Percentiles rank a stretch among this genome's conserved stretches.
Evolutionary conservation across 2,888 invertebrate genomes (phyloP).

Genomic region (Aproaerema taeniolella): DNA sequence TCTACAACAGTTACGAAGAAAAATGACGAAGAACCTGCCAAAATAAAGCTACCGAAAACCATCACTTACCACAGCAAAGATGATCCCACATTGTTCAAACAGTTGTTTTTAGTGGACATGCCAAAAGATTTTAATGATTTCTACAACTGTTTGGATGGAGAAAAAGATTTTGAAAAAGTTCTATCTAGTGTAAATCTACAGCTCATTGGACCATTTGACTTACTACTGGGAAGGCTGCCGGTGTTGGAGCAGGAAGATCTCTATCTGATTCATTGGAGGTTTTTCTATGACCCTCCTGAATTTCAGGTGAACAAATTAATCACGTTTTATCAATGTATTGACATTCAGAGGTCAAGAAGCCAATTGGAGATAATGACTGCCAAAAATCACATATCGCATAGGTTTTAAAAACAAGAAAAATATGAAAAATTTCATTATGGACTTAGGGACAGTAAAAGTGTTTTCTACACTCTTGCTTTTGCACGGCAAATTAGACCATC

Average conservation of each 20-base stretch:
- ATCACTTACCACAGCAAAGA: slow-evolving; percentile 58
- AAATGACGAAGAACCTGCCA: not conserved
- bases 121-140: slow-evolving; percentile 93
- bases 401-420: too few relatives aligned
- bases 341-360: too few relatives aligned
- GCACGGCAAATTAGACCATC: too few relatives aligned
- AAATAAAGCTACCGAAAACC: slow-evolving; percentile 34
- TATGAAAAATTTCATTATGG: too few relatives aligned
- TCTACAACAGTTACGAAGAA: too few relatives aligned
- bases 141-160: slow-evolving; percentile 84
- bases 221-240: slow-evolving; percentile 81
- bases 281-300: slow-evolving; percentile 96
- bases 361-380: too few relatives aligned
- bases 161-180: slow-evolving; percentile 74
- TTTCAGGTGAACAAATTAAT: slow-evolving; percentile 90
- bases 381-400: too few relatives aligned
- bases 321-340: too few relatives aligned
- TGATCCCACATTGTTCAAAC: slow-evolving; percentile 78
- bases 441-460: too few relatives aligned
- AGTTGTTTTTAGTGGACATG: slow-evolving; percentile 90
- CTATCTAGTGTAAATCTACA: slow-evolving; percentile 81
- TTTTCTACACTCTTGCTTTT: too few relatives aligned
- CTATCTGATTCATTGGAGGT: slow-evolving; percentile 91
- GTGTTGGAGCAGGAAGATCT: slow-evolving; percentile 74
- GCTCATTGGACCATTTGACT: slow-evolving; percentile 93